Conservation (phyloP, 2,797 vertebrate species). For the Decapterus maruadsi region DNA sequence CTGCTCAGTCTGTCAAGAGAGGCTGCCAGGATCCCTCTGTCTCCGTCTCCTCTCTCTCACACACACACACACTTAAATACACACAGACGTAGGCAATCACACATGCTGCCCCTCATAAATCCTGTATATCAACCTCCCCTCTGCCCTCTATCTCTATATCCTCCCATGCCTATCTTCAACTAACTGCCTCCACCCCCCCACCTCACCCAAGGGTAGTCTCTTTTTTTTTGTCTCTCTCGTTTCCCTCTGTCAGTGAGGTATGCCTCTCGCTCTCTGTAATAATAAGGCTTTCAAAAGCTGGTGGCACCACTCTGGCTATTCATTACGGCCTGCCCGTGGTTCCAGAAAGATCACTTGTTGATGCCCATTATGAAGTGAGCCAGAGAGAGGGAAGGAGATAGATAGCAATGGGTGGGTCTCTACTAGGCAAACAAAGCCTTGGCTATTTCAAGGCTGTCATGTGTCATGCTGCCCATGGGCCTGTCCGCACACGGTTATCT, state of each 20-base stretch:
- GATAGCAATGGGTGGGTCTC: constrained; percentile 19
- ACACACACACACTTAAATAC: neutral
- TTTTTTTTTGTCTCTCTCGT: constrained; percentile 40
- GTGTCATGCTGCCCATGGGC: constrained; percentile 66
- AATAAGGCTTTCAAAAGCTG: constrained; percentile 64
- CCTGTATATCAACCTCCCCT: constrained; percentile 40
- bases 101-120: constrained; percentile 42
- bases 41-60: no score
- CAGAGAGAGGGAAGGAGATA: neutral
- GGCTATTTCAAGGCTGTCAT: constrained; percentile 70
- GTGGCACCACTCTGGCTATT: constrained; percentile 38
- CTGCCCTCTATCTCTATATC: constrained; percentile 44
- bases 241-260: constrained; percentile 54
- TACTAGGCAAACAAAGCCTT: constrained; percentile 64
- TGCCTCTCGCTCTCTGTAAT: constrained; percentile 58
- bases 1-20: neutral
- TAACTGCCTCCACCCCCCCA: constrained; percentile 7
- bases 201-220: constrained; percentile 18
- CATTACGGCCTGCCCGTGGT: constrained; percentile 38
- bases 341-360: constrained; percentile 65
- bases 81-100: constrained; percentile 7
- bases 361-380: constrained; percentile 43
- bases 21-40: neutral
- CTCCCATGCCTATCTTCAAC: constrained; percentile 27
- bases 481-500: constrained; percentile 55